Percentiles rank a stretch among this genome's conserved stretches.
These are phyloP conservation scores for Myxocyprinus asiaticus DNA, from an alignment of 2,113 vertebrate species.

Conservation along the genomic window DNA sequence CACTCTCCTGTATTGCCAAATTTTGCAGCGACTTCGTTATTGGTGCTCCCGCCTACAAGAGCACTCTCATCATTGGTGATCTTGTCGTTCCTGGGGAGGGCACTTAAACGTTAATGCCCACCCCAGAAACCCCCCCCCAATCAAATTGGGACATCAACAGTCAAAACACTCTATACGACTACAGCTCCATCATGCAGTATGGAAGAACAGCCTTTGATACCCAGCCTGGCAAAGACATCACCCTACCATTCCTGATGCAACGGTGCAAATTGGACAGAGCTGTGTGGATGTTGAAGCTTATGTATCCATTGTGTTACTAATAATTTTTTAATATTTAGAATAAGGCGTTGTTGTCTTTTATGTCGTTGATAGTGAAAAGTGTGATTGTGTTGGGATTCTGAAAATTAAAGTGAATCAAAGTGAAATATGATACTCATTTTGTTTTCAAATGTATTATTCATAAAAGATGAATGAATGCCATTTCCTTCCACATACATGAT, in stretches of 20 bases:
- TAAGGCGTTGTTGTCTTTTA: neutral
- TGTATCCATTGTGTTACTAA: neutral
- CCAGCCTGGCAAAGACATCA: constrained; percentile 35
- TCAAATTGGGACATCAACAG: constrained; percentile 45
- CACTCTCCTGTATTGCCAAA: constrained; percentile 25
- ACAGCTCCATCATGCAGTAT: constrained; percentile 59
- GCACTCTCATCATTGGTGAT: too few relatives aligned
- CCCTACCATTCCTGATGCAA: constrained; percentile 42
- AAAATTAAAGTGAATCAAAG: neutral
- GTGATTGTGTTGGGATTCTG: neutral
- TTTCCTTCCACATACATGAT: constrained; percentile 71
- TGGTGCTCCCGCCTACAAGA: too few relatives aligned
- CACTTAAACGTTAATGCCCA: too few relatives aligned
- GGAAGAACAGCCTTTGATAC: constrained; percentile 46
- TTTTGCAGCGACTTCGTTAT: too few relatives aligned
- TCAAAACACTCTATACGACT: constrained; percentile 54
- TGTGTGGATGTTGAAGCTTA: constrained; percentile 38
- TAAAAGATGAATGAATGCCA: neutral
- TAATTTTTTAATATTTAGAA: neutral
- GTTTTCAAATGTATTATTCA: neutral
- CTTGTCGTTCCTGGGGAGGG: too few relatives aligned
- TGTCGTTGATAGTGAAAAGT: neutral
- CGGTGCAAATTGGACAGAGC: constrained; percentile 51
- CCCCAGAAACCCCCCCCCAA: too few relatives aligned
- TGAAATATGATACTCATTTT: neutral